Evolutionary conservation across 1,140 invertebrate genomes (phyloP).

Genomic region (Macrocentrus cingulum): DNA sequence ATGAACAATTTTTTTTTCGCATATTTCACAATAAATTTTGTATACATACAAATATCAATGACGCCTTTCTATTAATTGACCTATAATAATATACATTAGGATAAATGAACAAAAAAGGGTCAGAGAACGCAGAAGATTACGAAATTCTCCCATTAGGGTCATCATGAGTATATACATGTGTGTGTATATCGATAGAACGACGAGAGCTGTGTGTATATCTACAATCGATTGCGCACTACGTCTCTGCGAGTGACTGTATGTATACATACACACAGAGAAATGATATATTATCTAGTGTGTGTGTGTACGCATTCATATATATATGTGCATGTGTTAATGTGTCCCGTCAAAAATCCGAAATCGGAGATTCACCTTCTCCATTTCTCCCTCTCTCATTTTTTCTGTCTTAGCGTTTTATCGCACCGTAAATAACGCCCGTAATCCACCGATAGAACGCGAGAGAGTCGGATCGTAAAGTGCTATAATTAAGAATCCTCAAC

Average conservation of each 20-base stretch:
- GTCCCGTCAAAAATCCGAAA: conserved; percentile 17
- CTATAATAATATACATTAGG: not conserved
- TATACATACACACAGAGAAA: not conserved
- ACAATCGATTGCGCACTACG: conserved; percentile 7
- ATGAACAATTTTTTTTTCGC: too few relatives aligned
- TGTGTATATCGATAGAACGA: not conserved
- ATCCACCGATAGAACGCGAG: conserved; percentile 28
- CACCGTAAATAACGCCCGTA: conserved; percentile 29
- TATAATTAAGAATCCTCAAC: conserved; percentile 29
- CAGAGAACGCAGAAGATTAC: not conserved
- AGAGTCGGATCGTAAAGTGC: conserved; percentile 27
- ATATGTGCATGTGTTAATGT: too few relatives aligned
- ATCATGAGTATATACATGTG: not conserved
- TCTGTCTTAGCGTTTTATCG: conserved; percentile 24
- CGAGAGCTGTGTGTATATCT: not conserved
- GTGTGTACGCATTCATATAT: too few relatives aligned
- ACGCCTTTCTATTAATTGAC: too few relatives aligned
- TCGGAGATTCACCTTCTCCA: conserved; percentile 21
- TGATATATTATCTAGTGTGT: too few relatives aligned
- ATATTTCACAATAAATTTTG: too few relatives aligned
- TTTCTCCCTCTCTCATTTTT: conserved; percentile 6
- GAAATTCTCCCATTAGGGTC: not conserved
- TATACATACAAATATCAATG: too few relatives aligned
- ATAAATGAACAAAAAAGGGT: not conserved
- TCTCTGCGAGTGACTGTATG: too few relatives aligned